A percentile compares a stretch with the other conserved stretches of the same genome.
phyloP scores from a whole-genome alignment of 2,113 vertebrate genomes.

The Artemisiospiza belli region DNA sequence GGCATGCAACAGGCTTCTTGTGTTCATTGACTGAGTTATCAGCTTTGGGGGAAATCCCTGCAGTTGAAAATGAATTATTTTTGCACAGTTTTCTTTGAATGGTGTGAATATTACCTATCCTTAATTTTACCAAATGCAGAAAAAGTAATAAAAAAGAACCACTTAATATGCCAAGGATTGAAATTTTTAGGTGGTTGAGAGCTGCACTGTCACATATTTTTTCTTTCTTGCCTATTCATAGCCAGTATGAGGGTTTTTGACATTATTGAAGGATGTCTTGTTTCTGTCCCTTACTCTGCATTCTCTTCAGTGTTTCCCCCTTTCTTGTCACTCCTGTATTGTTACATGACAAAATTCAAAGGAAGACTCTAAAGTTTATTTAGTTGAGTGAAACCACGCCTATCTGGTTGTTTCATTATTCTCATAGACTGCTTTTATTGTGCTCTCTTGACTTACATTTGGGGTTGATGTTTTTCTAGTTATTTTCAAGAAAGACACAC shows the following conservation, averaged over 20 bases:
- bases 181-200: accelerated
- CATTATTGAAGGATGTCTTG: neutral
- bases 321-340: neutral
- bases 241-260: neutral
- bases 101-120: neutral
- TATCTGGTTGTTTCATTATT: neutral
- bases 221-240: neutral
- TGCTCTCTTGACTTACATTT: neutral
- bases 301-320: neutral
- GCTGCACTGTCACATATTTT: neutral
- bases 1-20: neutral
- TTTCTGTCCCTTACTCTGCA: neutral
- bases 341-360: neutral
- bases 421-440: neutral
- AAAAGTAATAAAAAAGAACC: neutral
- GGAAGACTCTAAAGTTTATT: neutral
- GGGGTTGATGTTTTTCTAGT: neutral
- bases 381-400: neutral
- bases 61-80: neutral
- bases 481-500: neutral
- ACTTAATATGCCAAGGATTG: neutral
- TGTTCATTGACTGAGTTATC: neutral
- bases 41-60: neutral
- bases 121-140: neutral
- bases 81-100: neutral